Evolutionary conservation across 2,113 vertebrate species (phyloP).

Genomic region (Athene cunicularia): DNA sequence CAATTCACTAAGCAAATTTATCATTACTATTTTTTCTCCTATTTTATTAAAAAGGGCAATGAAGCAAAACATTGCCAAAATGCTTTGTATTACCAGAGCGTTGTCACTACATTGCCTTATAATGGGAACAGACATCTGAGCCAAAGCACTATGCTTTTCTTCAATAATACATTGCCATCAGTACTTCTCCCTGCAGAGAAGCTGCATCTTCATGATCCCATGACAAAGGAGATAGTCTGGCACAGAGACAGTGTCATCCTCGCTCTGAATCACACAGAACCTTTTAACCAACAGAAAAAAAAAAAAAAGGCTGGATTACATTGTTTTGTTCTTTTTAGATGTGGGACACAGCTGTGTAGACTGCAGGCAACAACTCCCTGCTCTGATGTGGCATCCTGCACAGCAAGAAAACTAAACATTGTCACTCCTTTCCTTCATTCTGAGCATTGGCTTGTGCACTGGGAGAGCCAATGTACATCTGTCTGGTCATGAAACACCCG

Average conservation of each 20-base stretch:
- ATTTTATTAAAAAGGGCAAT: not conserved
- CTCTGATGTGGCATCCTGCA: not conserved
- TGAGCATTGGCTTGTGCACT: not conserved
- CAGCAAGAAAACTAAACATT: not conserved
- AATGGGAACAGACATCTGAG: not conserved
- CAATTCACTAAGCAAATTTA: not conserved
- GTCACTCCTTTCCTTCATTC: not conserved
- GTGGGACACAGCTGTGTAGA: not conserved
- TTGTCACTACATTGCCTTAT: not conserved
- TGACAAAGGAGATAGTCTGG: not conserved
- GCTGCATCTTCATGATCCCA: not conserved
- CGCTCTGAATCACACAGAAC: not conserved
- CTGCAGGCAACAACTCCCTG: not conserved
- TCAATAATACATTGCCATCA: conserved; percentile 15
- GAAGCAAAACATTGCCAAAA: conserved; percentile 4
- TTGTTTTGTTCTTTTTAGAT: not conserved
- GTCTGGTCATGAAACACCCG: not conserved
- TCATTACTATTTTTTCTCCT: not conserved
- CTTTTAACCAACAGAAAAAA: not conserved
- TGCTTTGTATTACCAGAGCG: not conserved
- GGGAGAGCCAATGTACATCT: not conserved
- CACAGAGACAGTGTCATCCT: not conserved
- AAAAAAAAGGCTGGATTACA: not conserved
- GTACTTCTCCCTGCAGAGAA: not conserved
- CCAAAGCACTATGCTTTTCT: not conserved